phyloP scores from a whole-genome alignment of 2,797 vertebrate species.

The Bradypodion ventrale region DNA sequence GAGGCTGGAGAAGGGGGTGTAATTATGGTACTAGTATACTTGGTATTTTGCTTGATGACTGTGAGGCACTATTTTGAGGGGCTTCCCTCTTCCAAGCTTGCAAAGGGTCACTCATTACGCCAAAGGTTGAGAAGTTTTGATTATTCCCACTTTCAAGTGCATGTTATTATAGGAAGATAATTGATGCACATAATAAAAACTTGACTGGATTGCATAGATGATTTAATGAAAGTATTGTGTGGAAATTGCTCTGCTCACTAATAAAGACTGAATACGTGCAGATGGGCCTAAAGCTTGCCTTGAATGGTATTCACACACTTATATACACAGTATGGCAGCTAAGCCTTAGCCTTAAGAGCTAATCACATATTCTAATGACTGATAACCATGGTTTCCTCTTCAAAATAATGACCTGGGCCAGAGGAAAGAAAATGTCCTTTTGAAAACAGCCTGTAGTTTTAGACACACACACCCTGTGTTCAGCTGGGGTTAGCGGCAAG shows the following conservation, averaged over 20 bases:
- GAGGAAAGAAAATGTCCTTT: constrained; percentile 47
- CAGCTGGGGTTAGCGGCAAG: constrained; percentile 30
- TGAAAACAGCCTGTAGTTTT: constrained; percentile 41
- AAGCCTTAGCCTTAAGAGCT: constrained; percentile 48
- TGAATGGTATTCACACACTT: constrained; percentile 48
- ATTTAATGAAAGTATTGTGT: constrained; percentile 35
- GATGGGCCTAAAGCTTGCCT: constrained; percentile 25
- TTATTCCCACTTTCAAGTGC: constrained; percentile 31
- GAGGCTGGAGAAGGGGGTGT: background rate
- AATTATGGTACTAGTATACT: background rate
- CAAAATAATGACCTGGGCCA: constrained; percentile 46
- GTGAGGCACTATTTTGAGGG: background rate
- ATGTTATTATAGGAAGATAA: constrained; percentile 27
- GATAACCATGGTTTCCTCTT: constrained; percentile 48
- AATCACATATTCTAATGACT: constrained; percentile 58
- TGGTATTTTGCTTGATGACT: background rate
- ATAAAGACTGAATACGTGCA: background rate
- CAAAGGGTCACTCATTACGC: background rate
- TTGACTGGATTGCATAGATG: constrained; percentile 8
- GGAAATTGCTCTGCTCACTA: constrained; percentile 3
- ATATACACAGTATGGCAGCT: constrained; percentile 43
- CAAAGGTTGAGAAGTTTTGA: constrained; percentile 31
- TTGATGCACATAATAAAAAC: constrained; percentile 24
- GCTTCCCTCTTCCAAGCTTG: background rate
- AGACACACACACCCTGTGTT: background rate